phyloP scores from a whole-genome alignment of 1,140 invertebrate genomes.

The Druon quercuslanigerum region DNA sequence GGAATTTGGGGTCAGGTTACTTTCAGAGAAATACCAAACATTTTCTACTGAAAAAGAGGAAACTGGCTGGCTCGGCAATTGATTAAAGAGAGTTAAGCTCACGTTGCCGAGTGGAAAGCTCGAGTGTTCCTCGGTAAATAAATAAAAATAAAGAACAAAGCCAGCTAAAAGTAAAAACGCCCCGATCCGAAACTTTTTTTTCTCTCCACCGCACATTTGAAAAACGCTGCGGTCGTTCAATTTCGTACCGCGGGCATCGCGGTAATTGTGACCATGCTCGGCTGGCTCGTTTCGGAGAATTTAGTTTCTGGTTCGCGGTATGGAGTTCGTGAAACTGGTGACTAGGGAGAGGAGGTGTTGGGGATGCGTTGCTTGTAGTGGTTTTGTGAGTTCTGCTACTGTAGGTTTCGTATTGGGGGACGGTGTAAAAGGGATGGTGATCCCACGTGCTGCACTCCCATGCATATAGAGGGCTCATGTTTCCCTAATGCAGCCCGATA shows the following conservation, averaged over 20 bases:
- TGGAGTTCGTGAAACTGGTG: constrained; percentile 38
- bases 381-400: constrained; percentile 40
- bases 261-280: constrained; percentile 70
- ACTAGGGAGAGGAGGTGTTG: constrained; percentile 36
- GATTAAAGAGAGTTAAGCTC: constrained; percentile 28
- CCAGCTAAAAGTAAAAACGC: constrained; percentile 7
- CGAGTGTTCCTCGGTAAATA: constrained; percentile 5
- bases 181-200: constrained; percentile 2
- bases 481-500: constrained; percentile 73
- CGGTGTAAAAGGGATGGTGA: constrained; percentile 59
- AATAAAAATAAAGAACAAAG: constrained; percentile 13
- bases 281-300: constrained; percentile 66
- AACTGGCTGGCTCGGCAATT: constrained; percentile 4
- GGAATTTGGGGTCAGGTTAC: no score
- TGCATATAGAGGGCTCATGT: constrained; percentile 74
- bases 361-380: constrained; percentile 28
- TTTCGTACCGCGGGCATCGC: constrained; percentile 49
- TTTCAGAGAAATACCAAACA: constrained; percentile 11
- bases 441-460: constrained; percentile 71
- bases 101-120: not conserved
- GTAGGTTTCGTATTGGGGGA: constrained; percentile 39
- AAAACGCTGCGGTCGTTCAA: constrained; percentile 63
- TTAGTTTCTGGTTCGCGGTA: constrained; percentile 65
- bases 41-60: constrained; percentile 3
- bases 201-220: constrained; percentile 39